Conservation (phyloP, 2,113 vertebrate genomes). For the Scytalopus superciliaris region DNA sequence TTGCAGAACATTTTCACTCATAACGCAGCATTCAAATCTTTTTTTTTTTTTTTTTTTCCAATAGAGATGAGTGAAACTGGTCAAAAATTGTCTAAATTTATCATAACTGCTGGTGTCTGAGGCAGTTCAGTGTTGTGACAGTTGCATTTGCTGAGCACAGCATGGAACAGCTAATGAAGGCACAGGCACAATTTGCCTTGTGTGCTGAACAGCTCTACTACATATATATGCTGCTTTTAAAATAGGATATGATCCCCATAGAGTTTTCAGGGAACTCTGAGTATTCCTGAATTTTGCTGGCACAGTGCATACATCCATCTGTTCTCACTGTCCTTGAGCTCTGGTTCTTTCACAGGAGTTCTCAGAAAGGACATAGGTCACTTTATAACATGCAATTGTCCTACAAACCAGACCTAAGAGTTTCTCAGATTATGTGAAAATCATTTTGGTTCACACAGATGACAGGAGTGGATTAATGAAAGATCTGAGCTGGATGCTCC, state of each 20-base stretch:
- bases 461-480: background rate
- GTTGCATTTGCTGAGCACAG: background rate
- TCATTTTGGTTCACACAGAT: background rate
- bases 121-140: background rate
- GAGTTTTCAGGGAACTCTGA: background rate
- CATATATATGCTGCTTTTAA: background rate
- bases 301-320: background rate
- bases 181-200: background rate
- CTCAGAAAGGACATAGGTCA: background rate
- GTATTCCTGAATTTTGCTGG: background rate
- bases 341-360: background rate
- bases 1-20: background rate
- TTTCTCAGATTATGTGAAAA: background rate
- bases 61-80: background rate
- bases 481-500: background rate
- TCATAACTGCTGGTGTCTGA: background rate
- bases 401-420: background rate
- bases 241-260: background rate
- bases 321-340: background rate
- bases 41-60: background rate
- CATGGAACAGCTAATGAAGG: background rate
- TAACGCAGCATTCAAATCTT: background rate
- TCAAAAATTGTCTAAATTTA: background rate
- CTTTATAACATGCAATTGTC: background rate
- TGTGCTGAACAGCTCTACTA: background rate